Evolutionary conservation across 1,140 invertebrate genomes (phyloP).

Genomic region (Philotrypesis tridentata): DNA sequence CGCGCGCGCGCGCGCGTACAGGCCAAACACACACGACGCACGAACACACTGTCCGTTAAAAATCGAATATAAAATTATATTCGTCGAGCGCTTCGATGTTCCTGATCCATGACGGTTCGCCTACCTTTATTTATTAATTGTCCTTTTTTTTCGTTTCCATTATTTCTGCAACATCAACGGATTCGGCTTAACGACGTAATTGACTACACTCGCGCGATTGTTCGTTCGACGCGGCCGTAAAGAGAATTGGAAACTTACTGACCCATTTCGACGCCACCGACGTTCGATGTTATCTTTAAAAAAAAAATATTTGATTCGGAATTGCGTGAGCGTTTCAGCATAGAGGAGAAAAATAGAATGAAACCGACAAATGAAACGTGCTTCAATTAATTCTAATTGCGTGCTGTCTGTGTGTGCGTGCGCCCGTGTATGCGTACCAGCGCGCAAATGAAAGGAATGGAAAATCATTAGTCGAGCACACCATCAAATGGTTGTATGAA

Average conservation of each 20-base stretch:
- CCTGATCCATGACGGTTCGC: constrained; percentile 18
- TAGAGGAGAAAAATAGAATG: background rate
- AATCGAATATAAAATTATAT: background rate
- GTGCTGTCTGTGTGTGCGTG: background rate
- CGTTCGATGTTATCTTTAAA: constrained; percentile 29
- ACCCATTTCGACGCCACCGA: constrained; percentile 24
- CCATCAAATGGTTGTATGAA: background rate
- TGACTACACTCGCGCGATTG: background rate
- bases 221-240: background rate
- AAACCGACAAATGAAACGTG: background rate
- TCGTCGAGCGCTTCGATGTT: constrained; percentile 15
- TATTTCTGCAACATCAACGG: constrained; percentile 20
- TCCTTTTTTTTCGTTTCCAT: too few species aligned
- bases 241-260: constrained; percentile 17
- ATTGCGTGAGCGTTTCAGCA: background rate
- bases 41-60: background rate
- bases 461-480: background rate
- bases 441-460: background rate
- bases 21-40: background rate
- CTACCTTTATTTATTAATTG: background rate
- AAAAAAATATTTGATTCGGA: constrained; percentile 16
- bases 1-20: too few species aligned
- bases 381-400: background rate
- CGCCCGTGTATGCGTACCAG: background rate
- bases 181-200: constrained; percentile 15